Conservation (phyloP, 2,797 vertebrate genomes). For the Neostethus bicornis region DNA sequence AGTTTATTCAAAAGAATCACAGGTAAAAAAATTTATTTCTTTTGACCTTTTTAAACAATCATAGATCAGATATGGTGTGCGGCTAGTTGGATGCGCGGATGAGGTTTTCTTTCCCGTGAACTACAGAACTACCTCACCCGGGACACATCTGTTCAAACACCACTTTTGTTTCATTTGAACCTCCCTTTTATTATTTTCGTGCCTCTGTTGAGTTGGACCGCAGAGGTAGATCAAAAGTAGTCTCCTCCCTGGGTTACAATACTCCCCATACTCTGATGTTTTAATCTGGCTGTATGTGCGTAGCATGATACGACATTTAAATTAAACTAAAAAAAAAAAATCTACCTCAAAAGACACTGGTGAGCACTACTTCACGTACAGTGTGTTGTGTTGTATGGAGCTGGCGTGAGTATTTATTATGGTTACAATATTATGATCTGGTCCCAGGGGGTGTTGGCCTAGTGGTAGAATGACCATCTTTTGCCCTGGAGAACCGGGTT, state of each 20-base stretch:
- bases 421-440: too few relatives aligned
- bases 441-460: too few relatives aligned
- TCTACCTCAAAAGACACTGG: background rate
- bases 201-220: background rate
- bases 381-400: too few relatives aligned
- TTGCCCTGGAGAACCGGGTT: too few relatives aligned
- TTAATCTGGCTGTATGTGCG: background rate
- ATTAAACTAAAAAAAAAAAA: constrained; percentile 1
- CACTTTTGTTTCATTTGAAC: background rate
- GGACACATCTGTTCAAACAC: background rate
- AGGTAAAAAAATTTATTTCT: too few relatives aligned
- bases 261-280: background rate
- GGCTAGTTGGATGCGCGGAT: too few relatives aligned
- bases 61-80: background rate
- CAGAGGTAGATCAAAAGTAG: background rate
- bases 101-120: background rate
- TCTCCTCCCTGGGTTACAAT: background rate
- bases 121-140: background rate
- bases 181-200: background rate
- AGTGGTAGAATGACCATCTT: too few relatives aligned
- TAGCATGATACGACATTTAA: background rate
- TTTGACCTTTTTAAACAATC: background rate
- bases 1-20: too few relatives aligned
- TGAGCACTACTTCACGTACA: background rate
- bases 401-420: too few relatives aligned